Percentiles rank a stretch among this genome's conserved stretches.
Conservation (phyloP, 2,113 vertebrate genomes). For the Bufo gargarizans region DNA sequence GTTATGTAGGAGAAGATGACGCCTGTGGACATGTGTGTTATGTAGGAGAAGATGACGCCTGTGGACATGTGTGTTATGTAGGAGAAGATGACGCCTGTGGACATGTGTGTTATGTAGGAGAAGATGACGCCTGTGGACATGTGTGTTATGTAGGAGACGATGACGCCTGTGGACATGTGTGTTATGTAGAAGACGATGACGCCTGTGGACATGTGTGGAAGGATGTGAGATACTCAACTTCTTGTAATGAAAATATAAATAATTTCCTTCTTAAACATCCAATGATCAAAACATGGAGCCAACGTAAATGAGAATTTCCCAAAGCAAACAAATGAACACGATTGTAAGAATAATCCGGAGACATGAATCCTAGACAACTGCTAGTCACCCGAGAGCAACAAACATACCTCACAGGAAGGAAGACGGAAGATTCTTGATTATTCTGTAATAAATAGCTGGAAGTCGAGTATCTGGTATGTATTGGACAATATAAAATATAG, state of each 20-base stretch:
- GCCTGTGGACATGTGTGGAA: background rate
- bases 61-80: too few species aligned
- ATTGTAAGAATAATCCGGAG: background rate
- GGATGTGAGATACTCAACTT: background rate
- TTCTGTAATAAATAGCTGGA: background rate
- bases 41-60: too few species aligned
- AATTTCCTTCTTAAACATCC: background rate
- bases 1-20: too few species aligned
- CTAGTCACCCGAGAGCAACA: background rate
- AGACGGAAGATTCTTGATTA: background rate
- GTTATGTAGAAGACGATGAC: too few species aligned
- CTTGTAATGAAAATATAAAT: background rate
- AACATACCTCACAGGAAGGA: background rate
- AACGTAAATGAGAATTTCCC: background rate
- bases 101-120: too few species aligned
- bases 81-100: too few species aligned
- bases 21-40: too few species aligned
- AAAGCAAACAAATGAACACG: background rate
- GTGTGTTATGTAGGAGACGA: too few species aligned
- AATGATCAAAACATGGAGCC: background rate
- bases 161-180: too few species aligned
- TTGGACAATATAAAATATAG: too few species aligned
- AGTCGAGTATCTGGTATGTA: too few species aligned
- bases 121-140: too few species aligned
- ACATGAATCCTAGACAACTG: constrained; percentile 2